Evolutionary conservation across 2,797 vertebrate genomes (phyloP).

Genomic region (Falco biarmicus): DNA sequence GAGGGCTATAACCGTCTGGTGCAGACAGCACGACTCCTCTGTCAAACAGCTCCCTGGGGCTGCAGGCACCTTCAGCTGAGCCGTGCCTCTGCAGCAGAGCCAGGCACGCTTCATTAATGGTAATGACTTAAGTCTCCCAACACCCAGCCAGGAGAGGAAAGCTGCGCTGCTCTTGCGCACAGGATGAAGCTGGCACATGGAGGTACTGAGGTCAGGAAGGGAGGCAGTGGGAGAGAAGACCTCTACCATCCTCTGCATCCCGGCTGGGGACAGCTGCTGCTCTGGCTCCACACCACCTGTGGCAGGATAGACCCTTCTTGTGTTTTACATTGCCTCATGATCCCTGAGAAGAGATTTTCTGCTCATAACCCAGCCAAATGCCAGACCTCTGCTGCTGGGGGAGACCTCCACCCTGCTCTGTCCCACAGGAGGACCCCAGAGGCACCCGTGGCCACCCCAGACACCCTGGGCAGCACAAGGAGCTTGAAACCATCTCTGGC

Average conservation of each 20-base stretch:
- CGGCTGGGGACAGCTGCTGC: background rate
- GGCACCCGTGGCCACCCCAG: background rate
- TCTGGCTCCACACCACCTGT: rapidly evolving
- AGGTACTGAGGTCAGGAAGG: background rate
- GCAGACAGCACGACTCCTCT: background rate
- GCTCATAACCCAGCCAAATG: background rate
- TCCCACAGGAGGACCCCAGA: background rate
- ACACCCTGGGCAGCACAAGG: rapidly evolving
- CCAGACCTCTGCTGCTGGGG: background rate
- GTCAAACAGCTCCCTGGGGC: background rate
- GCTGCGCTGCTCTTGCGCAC: background rate
- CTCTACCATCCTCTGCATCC: background rate
- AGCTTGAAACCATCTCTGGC: background rate
- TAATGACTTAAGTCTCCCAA: background rate
- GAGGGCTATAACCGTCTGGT: background rate
- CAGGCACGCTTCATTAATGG: background rate
- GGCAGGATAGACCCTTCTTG: background rate
- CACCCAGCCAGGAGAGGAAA: background rate
- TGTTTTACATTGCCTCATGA: background rate
- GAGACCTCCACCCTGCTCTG: background rate
- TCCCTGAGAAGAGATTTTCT: background rate
- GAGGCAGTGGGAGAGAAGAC: background rate
- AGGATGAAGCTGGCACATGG: background rate
- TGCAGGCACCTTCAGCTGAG: background rate
- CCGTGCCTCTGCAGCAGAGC: background rate